Base-by-base conservation (phyloP, 2,113 vertebrate genomes). In the Alosa alosa region DNA sequence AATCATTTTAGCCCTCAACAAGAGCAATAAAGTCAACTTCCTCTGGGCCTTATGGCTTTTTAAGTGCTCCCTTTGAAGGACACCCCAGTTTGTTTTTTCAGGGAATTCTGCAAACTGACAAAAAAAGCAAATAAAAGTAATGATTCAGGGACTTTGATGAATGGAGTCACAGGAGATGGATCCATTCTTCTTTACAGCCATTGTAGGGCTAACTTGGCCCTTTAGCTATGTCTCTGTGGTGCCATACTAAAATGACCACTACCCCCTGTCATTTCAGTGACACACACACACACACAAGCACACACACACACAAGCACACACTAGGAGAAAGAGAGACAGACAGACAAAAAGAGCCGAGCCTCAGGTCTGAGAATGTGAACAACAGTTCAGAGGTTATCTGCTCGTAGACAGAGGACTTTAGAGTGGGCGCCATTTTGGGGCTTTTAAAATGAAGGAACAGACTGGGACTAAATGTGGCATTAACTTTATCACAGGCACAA, bases 21-120 rank as follows among this genome's bases (percentile, higher is more conserved):
- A 90, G 92, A 95, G 93, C 93, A 94, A 93, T 94, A 94, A 95
- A 95, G 93, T 92, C 93, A 91, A 94, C 93, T 95, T 95, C 94
- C 94, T 92, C 60, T 88, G 92, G 93, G 94, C 92, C 90, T 95
- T 93, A 93, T 92, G 93, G 91, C 91, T 93, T 92, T 92, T 91
- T 93, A 90, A 94, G 89, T 87, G 85, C 75, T 89, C 89, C 86
- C 91, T 94, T 95, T 94, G 94, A 95, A 93, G 92, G 90, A 86
- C 75, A 68, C 81, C 46, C 86, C 86, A 94, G 93, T 95, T 95
- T 95, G 94, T 95, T 94, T 94, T 92, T 90, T 75, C 31, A 92
- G 93, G 91, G 92, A 93, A 91, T 92, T 92, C 88, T 90, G 88
- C 91, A 78, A 93, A 90, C 94, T 82, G 91, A 94, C 92, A 93